Evolutionary conservation across 2,888 invertebrate genomes (phyloP), one percentile per base, ranked within the genome.

Genomic region (Aricia artaxerxes): DNA sequence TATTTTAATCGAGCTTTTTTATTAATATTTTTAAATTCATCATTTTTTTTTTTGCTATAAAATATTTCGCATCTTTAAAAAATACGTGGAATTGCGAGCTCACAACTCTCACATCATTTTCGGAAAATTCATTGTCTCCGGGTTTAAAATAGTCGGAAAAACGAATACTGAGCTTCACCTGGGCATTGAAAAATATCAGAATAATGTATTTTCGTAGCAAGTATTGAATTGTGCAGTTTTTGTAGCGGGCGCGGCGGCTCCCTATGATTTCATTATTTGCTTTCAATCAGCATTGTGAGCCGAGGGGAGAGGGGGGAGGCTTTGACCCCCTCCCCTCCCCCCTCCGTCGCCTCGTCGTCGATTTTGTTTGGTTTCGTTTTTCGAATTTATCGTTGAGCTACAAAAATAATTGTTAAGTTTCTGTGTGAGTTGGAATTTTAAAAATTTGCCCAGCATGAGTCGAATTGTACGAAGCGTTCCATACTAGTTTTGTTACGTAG

Each of bases 211-310:
- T 38, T 38, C 38, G 69, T 69, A 69, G 13, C 69, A 31, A 24
- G 24, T n/a, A 61, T 61, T 64, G 64, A 9, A 64, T 69, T 69
- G 69, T 69, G 69, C 69, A 89, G 90, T 93, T 88, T 92, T 92
- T 91, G 90, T 64, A 31, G 31, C 64, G 64, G 64, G 84, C 78
- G 86, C 86, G 88, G 86, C 85, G 83, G 85, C 88, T 90, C 90
- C 88, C 90, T 91, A 91, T 93, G 93, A 94, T 94, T 94, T 93
- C 91, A 93, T 94, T 94, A 94, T 94, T 94, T 94, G 93, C 90
- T 93, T 94, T 94, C 94, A 93, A 94, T 94, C 94, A 94, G 92
- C 89, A 92, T 92, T 90, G 93, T 93, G 91, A 92, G 90, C 90
- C 88, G 13, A 13, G 13, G 13, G 53, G 49, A 2, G 49, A 2